Percentiles rank a stretch among this genome's conserved stretches.
Conservation (phyloP, 2,888 invertebrate species). For the Nezara viridula region DNA sequence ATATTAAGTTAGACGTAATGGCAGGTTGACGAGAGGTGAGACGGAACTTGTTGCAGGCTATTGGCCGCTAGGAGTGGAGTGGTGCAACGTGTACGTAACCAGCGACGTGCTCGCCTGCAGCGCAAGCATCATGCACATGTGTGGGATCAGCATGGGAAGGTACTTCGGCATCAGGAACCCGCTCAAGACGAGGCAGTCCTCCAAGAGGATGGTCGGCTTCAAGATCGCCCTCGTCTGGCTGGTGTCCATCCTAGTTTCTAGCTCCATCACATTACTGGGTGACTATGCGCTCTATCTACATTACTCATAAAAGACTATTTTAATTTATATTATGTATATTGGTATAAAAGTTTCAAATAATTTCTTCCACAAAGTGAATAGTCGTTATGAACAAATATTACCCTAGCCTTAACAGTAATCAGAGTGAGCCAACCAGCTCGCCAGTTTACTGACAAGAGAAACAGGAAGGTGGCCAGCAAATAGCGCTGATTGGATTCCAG, state of each 20-base stretch:
- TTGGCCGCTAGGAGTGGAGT: slow-evolving; percentile 92
- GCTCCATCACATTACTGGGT: slow-evolving; percentile 88
- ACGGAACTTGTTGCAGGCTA: slow-evolving; percentile 76
- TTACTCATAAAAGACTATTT: slow-evolving; percentile 9
- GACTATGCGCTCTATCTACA: slow-evolving; percentile 68
- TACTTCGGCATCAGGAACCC: slow-evolving; percentile 92
- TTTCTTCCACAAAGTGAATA: slow-evolving; percentile 8
- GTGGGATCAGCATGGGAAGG: slow-evolving; percentile 90
- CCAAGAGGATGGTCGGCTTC: slow-evolving; percentile 84
- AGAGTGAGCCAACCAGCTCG: neutral
- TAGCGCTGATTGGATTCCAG: slow-evolving; percentile 34
- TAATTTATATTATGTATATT: neutral
- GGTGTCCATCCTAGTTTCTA: slow-evolving; percentile 89
- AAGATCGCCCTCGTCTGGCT: slow-evolving; percentile 95
- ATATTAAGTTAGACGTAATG: neutral
- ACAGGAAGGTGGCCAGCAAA: neutral
- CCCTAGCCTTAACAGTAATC: neutral
- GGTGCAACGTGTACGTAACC: slow-evolving; percentile 96
- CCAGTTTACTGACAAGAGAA: neutral
- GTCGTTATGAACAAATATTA: neutral
- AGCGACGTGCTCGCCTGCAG: slow-evolving; percentile 96
- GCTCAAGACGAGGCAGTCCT: slow-evolving; percentile 86
- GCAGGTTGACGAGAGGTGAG: neutral
- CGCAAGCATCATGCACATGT: slow-evolving; percentile 95
- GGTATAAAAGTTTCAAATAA: neutral